These are phyloP conservation scores for Rhinogobius similis DNA, from an alignment of 2,113 vertebrate species.

Conservation along the genomic window DNA sequence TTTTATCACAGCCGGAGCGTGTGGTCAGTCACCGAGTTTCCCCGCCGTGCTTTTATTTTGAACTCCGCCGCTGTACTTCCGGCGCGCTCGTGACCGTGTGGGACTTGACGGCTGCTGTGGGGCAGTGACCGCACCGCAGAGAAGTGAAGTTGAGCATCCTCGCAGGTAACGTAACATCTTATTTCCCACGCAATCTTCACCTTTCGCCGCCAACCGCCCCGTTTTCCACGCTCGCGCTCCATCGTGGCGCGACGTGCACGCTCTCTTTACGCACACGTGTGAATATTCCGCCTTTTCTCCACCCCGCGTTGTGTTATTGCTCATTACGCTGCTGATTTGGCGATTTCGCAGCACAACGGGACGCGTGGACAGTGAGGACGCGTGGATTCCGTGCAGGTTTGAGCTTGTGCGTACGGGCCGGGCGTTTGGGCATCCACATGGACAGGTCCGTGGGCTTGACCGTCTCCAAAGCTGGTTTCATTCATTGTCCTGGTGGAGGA, in stretches of 20 bases:
- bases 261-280: not conserved
- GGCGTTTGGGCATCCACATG: slow-evolving; percentile 20
- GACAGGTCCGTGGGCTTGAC: slow-evolving; percentile 32
- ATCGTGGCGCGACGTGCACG: not conserved
- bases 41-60: slow-evolving; percentile 38
- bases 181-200: no score
- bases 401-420: not conserved
- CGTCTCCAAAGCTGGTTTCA: slow-evolving; percentile 49
- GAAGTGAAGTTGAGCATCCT: slow-evolving; percentile 75
- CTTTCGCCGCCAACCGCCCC: no score
- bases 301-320: slow-evolving; percentile 1
- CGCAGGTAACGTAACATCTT: slow-evolving; percentile 54
- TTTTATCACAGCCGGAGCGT: not conserved
- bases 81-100: not conserved
- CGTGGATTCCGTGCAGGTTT: not conserved
- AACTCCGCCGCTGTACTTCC: slow-evolving; percentile 20
- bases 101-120: slow-evolving; percentile 1
- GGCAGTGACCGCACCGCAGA: slow-evolving; percentile 58
- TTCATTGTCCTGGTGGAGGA: slow-evolving; percentile 65
- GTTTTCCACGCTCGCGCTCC: not conserved
- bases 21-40: not conserved
- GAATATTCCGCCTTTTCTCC: slow-evolving; percentile 1
- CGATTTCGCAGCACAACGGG: not conserved
- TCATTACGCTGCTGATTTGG: slow-evolving; percentile 11
- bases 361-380: not conserved